A percentile compares a stretch with the other conserved stretches of the same genome.
Evolutionary conservation across 2,113 vertebrate genomes (phyloP).

Genomic region (Probosciger aterrimus): DNA sequence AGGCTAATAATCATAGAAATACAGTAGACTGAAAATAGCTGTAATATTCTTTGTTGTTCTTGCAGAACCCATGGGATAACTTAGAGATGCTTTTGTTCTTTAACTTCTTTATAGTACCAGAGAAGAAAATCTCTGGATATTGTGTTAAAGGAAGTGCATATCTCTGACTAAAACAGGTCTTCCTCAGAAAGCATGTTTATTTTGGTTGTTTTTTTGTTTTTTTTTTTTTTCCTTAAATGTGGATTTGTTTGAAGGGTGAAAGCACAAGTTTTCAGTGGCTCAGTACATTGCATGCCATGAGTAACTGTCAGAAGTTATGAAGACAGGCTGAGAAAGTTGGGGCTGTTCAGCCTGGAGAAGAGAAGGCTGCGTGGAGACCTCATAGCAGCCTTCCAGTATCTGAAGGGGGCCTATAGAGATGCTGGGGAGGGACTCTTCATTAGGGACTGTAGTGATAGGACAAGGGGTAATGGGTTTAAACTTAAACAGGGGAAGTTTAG

Average conservation of each 20-base stretch:
- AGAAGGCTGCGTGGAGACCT: too few relatives aligned
- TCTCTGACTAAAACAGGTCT: neutral
- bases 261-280: neutral
- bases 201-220: neutral
- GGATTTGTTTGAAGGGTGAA: neutral
- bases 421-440: too few relatives aligned
- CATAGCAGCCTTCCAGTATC: too few relatives aligned
- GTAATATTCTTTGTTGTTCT: neutral
- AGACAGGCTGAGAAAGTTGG: too few relatives aligned
- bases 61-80: neutral
- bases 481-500: too few relatives aligned
- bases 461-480: too few relatives aligned
- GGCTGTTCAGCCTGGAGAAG: too few relatives aligned
- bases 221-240: neutral
- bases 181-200: neutral
- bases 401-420: too few relatives aligned
- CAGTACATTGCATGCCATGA: neutral
- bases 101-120: neutral
- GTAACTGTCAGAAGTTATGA: constrained; percentile 26
- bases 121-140: neutral
- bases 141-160: neutral
- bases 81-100: neutral
- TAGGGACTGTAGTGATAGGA: too few relatives aligned
- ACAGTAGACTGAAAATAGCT: neutral
- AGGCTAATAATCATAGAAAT: neutral